Conservation (phyloP, 2,797 vertebrate species). For the Tiaroga cobitis region DNA sequence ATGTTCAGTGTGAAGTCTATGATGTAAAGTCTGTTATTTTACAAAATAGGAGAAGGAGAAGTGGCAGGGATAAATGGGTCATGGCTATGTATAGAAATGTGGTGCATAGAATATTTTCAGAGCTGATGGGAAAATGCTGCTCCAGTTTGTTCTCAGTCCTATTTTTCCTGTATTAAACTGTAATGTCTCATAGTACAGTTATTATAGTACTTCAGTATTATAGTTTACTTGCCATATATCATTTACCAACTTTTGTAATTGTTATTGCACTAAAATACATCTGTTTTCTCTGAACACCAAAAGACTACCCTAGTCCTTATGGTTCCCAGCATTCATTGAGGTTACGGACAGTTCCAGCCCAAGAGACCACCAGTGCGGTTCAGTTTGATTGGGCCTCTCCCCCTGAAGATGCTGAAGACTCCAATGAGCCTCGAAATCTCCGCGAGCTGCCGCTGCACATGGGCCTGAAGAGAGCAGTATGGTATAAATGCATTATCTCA, state of each 20-base stretch:
- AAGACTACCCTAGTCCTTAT: slow-evolving; percentile 44
- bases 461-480: slow-evolving; percentile 71
- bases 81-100: slow-evolving; percentile 30
- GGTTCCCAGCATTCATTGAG: slow-evolving; percentile 65
- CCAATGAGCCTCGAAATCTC: slow-evolving; percentile 61
- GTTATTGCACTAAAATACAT: neutral
- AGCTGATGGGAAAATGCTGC: neutral
- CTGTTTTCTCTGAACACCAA: slow-evolving; percentile 35
- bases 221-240: neutral
- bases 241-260: neutral
- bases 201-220: neutral
- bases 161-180: neutral
- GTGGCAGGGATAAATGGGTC: neutral
- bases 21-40: slow-evolving; percentile 5
- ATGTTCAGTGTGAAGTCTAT: neutral
- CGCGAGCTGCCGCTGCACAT: slow-evolving; percentile 71
- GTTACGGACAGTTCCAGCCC: slow-evolving; percentile 56
- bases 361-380: slow-evolving; percentile 16
- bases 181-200: neutral
- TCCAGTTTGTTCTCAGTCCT: slow-evolving; percentile 12
- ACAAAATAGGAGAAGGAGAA: neutral
- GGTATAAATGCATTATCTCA: neutral
- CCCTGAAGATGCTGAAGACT: slow-evolving; percentile 26
- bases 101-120: slow-evolving; percentile 18
- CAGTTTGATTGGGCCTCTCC: slow-evolving; percentile 66